Percentiles rank a stretch among this genome's conserved stretches.
phyloP scores from a whole-genome alignment of 2,113 vertebrate species.

The Tetraodon nigroviridis region DNA sequence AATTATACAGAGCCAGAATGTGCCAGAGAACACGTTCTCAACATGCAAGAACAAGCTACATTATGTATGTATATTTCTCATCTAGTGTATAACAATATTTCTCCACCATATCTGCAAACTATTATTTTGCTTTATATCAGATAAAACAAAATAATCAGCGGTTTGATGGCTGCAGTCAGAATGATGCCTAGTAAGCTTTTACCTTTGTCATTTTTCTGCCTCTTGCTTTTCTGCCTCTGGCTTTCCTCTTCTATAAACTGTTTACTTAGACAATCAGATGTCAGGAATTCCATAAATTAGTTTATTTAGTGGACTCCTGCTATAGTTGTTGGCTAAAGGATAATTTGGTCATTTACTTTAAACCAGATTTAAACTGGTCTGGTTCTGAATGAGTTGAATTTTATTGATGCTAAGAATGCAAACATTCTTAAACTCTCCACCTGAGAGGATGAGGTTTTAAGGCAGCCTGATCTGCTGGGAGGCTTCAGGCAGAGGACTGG shows the following conservation, averaged over 20 bases:
- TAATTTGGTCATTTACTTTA: slow-evolving; percentile 20
- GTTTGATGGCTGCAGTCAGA: slow-evolving; percentile 9
- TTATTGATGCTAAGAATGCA: background rate
- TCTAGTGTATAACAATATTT: background rate
- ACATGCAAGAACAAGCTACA: slow-evolving; percentile 14
- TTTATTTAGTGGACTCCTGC: too few species aligned
- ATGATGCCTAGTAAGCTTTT: slow-evolving; percentile 18
- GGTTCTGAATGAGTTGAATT: slow-evolving; percentile 1
- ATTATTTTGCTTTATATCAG: slow-evolving; percentile 1
- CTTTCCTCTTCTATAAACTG: background rate
- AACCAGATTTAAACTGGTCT: slow-evolving; percentile 11
- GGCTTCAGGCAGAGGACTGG: background rate
- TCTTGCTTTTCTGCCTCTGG: background rate
- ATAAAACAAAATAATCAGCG: slow-evolving; percentile 7
- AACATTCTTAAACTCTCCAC: slow-evolving; percentile 9
- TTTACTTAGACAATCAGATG: background rate
- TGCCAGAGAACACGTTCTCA: slow-evolving; percentile 25
- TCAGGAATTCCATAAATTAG: background rate
- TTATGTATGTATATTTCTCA: slow-evolving; percentile 5
- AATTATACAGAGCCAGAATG: slow-evolving; percentile 46
- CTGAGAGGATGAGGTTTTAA: slow-evolving; percentile 18
- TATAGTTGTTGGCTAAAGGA: background rate
- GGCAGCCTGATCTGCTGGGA: slow-evolving; percentile 18
- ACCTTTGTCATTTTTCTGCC: slow-evolving; percentile 13
- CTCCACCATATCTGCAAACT: background rate